These are phyloP conservation scores for Noturus placidus DNA, from an alignment of 2,113 vertebrate species.

Conservation along the genomic window DNA sequence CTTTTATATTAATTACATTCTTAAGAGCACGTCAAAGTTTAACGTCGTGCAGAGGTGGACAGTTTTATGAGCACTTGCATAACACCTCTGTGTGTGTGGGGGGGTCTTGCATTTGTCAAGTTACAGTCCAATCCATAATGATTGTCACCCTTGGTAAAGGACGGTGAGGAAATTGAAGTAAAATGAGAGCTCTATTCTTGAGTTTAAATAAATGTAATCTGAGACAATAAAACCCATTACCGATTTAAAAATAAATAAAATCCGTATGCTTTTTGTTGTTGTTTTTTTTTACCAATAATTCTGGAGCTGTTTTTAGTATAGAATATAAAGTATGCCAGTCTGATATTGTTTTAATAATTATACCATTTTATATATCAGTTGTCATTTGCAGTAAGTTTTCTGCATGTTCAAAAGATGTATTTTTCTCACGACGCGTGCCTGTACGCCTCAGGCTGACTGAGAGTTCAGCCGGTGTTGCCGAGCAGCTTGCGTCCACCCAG, in stretches of 20 bases:
- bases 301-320: not conserved
- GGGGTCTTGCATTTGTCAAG: not conserved
- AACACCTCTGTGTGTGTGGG: not conserved
- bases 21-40: not conserved
- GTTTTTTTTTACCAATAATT: not conserved
- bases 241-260: too few relatives aligned
- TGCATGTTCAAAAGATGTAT: not conserved
- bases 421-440: not conserved
- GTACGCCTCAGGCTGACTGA: constrained; percentile 68
- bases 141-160: not conserved
- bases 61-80: not conserved
- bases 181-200: not conserved
- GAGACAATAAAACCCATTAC: not conserved
- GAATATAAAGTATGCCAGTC: not conserved
- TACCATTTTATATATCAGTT: not conserved
- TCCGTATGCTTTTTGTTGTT: not conserved
- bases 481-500: constrained; percentile 72
- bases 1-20: not conserved
- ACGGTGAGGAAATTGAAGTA: not conserved
- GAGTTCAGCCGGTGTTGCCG: constrained; percentile 74
- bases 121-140: not conserved
- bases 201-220: not conserved
- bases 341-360: not conserved
- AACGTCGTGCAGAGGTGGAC: not conserved
- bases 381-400: not conserved